Conservation (phyloP, 2,888 invertebrate species). For the Spilarctia lutea region DNA sequence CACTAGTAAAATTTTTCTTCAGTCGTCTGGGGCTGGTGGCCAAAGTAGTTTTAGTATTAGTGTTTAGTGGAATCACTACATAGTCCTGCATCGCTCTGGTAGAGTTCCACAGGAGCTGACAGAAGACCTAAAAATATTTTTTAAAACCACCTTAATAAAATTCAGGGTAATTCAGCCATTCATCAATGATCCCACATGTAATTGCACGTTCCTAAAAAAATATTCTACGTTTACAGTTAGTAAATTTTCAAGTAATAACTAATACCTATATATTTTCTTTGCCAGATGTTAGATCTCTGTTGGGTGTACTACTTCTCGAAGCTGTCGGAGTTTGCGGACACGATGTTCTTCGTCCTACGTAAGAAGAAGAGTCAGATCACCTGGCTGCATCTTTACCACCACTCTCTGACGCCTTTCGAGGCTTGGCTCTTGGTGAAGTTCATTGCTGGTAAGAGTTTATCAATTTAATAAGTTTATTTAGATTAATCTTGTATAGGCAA, state of each 20-base stretch:
- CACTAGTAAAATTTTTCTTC: too few relatives aligned
- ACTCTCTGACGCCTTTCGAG: constrained; percentile 92
- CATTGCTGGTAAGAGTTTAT: constrained; percentile 87
- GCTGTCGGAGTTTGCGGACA: constrained; percentile 95
- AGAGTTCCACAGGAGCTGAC: too few relatives aligned
- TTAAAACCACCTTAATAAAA: not conserved
- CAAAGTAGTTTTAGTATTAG: too few relatives aligned
- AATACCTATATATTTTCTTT: constrained; percentile 46
- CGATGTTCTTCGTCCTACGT: constrained; percentile 93
- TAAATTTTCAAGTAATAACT: not conserved
- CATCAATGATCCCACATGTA: not conserved
- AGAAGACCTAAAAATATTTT: too few relatives aligned
- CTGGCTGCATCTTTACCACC: constrained; percentile 94
- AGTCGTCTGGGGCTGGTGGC: too few relatives aligned
- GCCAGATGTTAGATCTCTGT: constrained; percentile 93
- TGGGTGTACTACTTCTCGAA: constrained; percentile 97
- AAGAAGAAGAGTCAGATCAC: constrained; percentile 95
- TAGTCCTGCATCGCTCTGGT: too few relatives aligned
- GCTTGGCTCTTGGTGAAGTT: constrained; percentile 93
- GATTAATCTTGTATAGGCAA: not conserved
- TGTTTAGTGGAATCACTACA: too few relatives aligned
- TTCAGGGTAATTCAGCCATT: not conserved
- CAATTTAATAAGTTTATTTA: not conserved
- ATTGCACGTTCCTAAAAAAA: not conserved
- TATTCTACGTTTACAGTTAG: too few relatives aligned